Base-by-base conservation (phyloP, 2,113 vertebrate species). In the Octodon degus region DNA sequence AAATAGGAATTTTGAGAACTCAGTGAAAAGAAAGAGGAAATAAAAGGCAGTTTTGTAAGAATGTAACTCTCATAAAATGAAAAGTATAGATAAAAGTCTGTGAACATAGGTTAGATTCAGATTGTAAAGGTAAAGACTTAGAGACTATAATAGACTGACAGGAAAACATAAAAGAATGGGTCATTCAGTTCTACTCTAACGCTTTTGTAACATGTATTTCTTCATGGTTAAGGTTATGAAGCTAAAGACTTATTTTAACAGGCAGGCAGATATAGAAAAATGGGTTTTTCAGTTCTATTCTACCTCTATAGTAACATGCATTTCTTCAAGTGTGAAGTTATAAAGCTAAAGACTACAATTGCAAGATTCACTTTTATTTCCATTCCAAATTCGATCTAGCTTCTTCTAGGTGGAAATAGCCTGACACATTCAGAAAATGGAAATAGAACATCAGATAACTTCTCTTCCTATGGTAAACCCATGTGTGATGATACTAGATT, bases 61-160 rank as follows among this genome's bases (percentile, higher is more conserved):
- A 74, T 76, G 34, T 12, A 76, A 4, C 10, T 27, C 47, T 94
- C 43, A 40, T 90, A 88, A 92, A 79, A 32, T 47, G 19, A 79
- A 62, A 62, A 76, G 40, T 68, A 9, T 25, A 88, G 92, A 84
- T 88, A 80, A 90, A 87, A 92, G 24, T 32, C 77, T 68, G 47
- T n/a, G 67, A 79, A 76, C 32, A 72, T 53, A 70, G 67, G 74
- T 50, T 86, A 89, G 65, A 63, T 65, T 89, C 60, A 43, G 80
- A 79, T 1, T 65, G 9, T 72, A 55, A 89, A 90, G 72, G 74
- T 60, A 86, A 93, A 62, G 53, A 40, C n/a, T 91, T 70, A 34
- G 60, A 77, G 47, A 86, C 93, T 82, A n/a, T 67, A 83, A 91
- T 34, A 50, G 77, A 53, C 53, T 37, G 20, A 60, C 32, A 74